Evolutionary conservation across 2,888 invertebrate species (phyloP).

Genomic region (Hypercompe scribonia): DNA sequence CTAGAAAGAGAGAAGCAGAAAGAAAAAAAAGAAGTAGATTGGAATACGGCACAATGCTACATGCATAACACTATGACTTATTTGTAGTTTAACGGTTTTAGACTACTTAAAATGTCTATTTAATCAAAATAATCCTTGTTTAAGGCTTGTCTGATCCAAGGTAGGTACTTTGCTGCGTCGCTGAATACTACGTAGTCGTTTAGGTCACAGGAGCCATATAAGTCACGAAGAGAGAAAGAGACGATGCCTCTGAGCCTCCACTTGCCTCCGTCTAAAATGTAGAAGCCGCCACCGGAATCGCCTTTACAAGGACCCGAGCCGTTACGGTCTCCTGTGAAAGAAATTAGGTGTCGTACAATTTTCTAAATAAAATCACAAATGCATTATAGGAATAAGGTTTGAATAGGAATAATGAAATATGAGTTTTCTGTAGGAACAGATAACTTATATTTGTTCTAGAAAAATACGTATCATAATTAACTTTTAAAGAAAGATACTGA

Average conservation of each 20-base stretch:
- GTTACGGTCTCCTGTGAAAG: conserved; percentile 76
- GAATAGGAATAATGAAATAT: too few species aligned
- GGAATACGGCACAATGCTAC: not conserved
- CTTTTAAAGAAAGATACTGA: too few species aligned
- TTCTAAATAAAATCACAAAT: not conserved
- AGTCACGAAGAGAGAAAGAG: conserved; percentile 71
- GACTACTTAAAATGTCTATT: not conserved
- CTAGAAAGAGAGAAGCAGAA: not conserved
- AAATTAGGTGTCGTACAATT: not conserved
- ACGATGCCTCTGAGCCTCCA: conserved; percentile 84
- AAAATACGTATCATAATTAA: too few species aligned
- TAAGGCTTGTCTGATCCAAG: conserved; percentile 80
- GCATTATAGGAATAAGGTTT: too few species aligned
- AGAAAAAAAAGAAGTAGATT: not conserved
- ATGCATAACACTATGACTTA: not conserved
- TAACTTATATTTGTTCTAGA: not conserved
- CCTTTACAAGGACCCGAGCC: conserved; percentile 86
- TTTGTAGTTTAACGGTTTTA: not conserved
- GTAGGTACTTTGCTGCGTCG: conserved; percentile 87
- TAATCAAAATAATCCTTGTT: not conserved
- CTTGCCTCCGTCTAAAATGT: conserved; percentile 70
- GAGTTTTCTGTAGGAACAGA: too few species aligned
- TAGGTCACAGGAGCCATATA: conserved; percentile 83
- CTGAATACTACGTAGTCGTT: conserved; percentile 88
- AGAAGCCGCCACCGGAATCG: conserved; percentile 87